Evolutionary conservation across 2,113 vertebrate species (phyloP), one percentile per base, ranked within the genome.

Genomic region (human (Homo sapiens)): DNA sequence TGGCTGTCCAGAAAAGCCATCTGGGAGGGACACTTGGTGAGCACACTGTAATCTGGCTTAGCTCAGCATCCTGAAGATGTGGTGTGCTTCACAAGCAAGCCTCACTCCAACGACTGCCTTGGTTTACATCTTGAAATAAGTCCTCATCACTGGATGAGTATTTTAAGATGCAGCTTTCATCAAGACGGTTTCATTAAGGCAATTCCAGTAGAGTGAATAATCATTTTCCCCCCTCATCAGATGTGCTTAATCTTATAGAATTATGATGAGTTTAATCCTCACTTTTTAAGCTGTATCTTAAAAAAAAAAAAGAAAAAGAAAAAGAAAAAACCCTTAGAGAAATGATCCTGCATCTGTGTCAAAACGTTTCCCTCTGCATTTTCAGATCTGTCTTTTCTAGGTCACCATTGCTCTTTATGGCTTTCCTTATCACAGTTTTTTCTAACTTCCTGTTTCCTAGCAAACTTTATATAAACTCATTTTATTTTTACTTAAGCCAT

Each of bases 311-410:
- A 45, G 4, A 72, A 43, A 2, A 6, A n/a, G 59, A 68, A 14
- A n/a, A 10, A 55, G 27, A 64, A 64, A 64, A 72, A 4, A 3
- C 1, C 20, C 82, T 50, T 1, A 1, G 40, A 84, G 86, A 93
- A 93, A 52, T 55, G 89, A 35, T 55, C 66, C 40, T 96, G 48
- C 59, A 23, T 87, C 61, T 94, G 40, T 94, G 45, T 83, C 32
- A 72, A 70, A 78, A 96, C 76, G 81, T 94, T 97, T 97, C 96
- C 96, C 94, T 86, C 75, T 97, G 45, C 43, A 16, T 96, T 85
- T 97, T 98, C 85, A 93, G 93, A 97, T 97, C 93, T 38, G n/a
- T 98, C 97, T 98, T 97, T 98, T 98, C 98, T 98, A 90, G 96
- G 87, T 95, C 93, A 64, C 81, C 93, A 68, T 97, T 98, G 98